Percentiles rank a stretch among this genome's conserved stretches.
These are phyloP conservation scores for Nycticorax nycticorax DNA, from an alignment of 2,113 vertebrate species.

Conservation along the genomic window DNA sequence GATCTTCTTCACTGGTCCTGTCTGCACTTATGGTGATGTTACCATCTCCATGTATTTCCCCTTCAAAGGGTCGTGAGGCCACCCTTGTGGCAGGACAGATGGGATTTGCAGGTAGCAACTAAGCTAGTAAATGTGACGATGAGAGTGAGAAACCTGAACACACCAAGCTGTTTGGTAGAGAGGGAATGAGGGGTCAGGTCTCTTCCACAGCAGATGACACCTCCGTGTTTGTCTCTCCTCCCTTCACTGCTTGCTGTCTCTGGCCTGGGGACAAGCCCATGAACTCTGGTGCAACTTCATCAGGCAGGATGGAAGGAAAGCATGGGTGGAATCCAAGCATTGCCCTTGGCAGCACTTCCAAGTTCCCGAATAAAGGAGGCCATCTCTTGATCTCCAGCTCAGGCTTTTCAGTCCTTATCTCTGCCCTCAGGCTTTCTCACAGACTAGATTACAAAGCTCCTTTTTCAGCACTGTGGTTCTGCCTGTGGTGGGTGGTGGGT, in stretches of 20 bases:
- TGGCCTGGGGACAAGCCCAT: neutral
- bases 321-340: neutral
- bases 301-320: neutral
- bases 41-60: neutral
- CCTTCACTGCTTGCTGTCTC: neutral
- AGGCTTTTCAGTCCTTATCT: neutral
- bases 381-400: neutral
- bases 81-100: neutral
- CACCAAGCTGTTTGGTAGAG: neutral
- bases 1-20: fast-evolving
- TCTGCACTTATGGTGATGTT: neutral
- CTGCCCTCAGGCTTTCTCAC: neutral
- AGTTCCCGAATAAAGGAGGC: neutral
- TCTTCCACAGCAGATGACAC: neutral
- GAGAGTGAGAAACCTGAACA: neutral
- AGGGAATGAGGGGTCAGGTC: neutral
- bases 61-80: neutral
- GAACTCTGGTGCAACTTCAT: neutral
- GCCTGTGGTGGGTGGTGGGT: neutral
- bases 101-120: neutral
- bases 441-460: neutral
- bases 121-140: neutral
- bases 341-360: neutral
- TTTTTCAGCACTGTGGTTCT: neutral
- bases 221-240: neutral